Evolutionary conservation across 2,113 vertebrate genomes (phyloP).

Genomic region (Psilopsiagon aurifrons): DNA sequence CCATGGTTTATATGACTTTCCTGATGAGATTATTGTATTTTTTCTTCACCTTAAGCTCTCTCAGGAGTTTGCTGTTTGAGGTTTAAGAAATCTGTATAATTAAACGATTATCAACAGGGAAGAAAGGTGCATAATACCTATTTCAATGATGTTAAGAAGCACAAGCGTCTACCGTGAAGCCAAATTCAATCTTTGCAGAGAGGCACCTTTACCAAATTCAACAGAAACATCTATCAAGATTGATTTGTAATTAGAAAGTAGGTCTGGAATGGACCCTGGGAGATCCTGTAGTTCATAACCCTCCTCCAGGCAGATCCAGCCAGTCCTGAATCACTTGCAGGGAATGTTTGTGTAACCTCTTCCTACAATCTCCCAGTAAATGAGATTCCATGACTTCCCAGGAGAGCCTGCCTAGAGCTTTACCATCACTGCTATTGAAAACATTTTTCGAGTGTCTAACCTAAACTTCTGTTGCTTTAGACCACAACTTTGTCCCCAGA

Average conservation of each 20-base stretch:
- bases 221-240: not conserved
- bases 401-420: not conserved
- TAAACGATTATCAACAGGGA: not conserved
- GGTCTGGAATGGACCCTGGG: not conserved
- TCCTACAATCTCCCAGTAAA: constrained; percentile 10
- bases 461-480: not conserved
- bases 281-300: constrained; percentile 18
- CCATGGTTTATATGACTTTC: not conserved
- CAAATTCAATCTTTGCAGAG: not conserved
- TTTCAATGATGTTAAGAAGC: not conserved
- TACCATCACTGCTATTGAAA: not conserved
- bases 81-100: not conserved
- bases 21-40: not conserved
- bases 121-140: not conserved
- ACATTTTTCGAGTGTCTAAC: not conserved
- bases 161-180: not conserved
- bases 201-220: not conserved
- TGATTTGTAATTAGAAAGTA: not conserved
- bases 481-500: not conserved
- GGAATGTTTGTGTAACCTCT: constrained; percentile 49
- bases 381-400: not conserved
- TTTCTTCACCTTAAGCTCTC: not conserved
- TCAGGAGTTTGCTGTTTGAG: not conserved
- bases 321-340: not conserved
- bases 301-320: not conserved